phyloP scores from a whole-genome alignment of 2,113 vertebrate species.

The Engraulis encrasicolus region DNA sequence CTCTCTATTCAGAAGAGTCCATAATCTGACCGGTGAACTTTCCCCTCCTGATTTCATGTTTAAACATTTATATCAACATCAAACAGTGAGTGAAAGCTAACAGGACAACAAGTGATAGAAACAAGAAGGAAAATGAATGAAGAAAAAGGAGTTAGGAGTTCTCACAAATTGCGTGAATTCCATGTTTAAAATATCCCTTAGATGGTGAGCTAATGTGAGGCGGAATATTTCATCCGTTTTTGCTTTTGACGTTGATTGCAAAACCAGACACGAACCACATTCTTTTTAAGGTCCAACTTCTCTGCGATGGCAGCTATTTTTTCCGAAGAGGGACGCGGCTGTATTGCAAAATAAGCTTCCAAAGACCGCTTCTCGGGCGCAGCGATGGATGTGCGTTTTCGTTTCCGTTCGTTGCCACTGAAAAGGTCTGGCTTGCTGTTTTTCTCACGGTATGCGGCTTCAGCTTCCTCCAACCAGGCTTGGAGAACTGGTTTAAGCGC shows the following conservation, averaged over 20 bases:
- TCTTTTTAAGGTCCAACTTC: constrained; percentile 94
- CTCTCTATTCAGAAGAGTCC: neutral
- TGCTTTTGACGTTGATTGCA: constrained; percentile 95
- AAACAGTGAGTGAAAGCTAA: neutral
- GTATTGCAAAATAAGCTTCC: constrained; percentile 92
- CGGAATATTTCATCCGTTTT: constrained; percentile 95
- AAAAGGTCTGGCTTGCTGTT: constrained; percentile 85
- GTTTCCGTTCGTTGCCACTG: constrained; percentile 82
- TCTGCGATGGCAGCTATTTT: constrained; percentile 92
- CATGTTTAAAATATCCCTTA: neutral
- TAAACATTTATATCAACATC: constrained; percentile 19
- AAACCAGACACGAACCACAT: constrained; percentile 94
- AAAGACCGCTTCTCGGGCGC: constrained; percentile 92
- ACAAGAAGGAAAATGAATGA: neutral
- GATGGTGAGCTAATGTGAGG: constrained; percentile 78
- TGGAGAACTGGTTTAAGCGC: constrained; percentile 91
- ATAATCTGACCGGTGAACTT: constrained; percentile 3
- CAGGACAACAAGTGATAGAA: neutral
- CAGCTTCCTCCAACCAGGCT: constrained; percentile 92
- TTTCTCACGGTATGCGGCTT: constrained; percentile 85
- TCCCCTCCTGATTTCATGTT: constrained; percentile 14
- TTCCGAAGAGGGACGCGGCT: constrained; percentile 90
- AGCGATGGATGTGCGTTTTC: constrained; percentile 92
- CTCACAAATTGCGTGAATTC: neutral
- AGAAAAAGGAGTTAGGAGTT: neutral